Base-by-base conservation (phyloP, 2,113 vertebrate species). In the Hydrolagus affinis region DNA sequence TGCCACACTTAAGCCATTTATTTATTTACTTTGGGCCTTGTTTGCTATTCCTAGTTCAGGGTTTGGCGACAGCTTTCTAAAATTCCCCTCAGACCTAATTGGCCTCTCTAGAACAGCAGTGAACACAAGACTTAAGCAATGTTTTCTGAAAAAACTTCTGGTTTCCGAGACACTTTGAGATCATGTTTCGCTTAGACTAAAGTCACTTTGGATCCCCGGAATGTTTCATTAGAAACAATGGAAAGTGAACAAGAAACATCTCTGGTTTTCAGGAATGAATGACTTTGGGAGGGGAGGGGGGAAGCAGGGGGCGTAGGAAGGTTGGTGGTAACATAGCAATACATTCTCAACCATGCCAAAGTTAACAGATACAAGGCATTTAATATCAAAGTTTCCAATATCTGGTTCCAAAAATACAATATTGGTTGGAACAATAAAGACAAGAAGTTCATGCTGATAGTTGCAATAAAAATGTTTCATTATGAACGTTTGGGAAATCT, bases 371-470 rank as follows among this genome's bases (percentile, higher is more conserved):
- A 94, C 89, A 89, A 94, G 93, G 94, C 94, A 95, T 96, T 97
- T 92, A 87, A 95, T 98, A 98, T 98, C 97, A 98, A 97, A 97
- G 95, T 94, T 94, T 94, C 93, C 92, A 94, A 91, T 96, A 95
- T 96, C 96, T 96, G 96, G 95, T 93, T 97, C 95, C 94, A 94
- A 90, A 97, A 97, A 97, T 94, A 97, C 91, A 90, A 95, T 92
- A 92, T 92, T 88, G 93, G 92, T 95, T 96, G 94, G 91, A 90
- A 95, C 95, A 97, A 96, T 92, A 93, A 93, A 94, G 91, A 91
- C 90, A 91, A 95, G 95, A 92, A 93, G 91, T 93, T 95, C 96
- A 94, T 93, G 94, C 96, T 95, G 96, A 91, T 95, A 94, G 91
- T 94, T 95, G 93, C 95, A 96, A 96, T 95, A 96, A 92, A 96